Percentiles rank a stretch among this genome's conserved stretches.
Conservation (phyloP, 2,113 vertebrate species). For the Polyodon spathula region DNA sequence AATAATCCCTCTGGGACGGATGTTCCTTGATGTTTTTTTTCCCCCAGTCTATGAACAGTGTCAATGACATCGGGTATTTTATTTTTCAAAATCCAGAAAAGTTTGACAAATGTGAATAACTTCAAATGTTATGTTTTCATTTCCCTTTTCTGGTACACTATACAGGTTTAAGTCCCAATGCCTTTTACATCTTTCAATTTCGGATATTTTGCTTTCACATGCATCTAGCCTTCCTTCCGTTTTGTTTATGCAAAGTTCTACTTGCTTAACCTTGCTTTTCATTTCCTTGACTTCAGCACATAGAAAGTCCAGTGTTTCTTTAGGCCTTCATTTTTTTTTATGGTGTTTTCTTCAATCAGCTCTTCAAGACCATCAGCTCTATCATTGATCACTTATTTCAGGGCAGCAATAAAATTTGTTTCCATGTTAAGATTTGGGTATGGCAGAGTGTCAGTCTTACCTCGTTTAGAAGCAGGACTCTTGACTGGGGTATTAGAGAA, state of each 20-base stretch:
- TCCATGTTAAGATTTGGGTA: no score
- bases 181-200: slow-evolving; percentile 6
- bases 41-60: not conserved
- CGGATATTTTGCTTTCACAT: not conserved
- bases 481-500: no score
- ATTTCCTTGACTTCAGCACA: not conserved
- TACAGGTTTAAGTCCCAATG: slow-evolving; percentile 5
- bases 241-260: not conserved
- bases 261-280: not conserved
- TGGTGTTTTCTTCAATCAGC: not conserved
- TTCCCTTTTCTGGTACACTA: not conserved
- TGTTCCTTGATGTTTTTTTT: not conserved
- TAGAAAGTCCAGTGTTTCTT: not conserved
- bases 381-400: not conserved
- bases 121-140: not conserved
- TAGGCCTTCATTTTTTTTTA: not conserved
- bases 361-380: not conserved
- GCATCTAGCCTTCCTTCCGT: not conserved
- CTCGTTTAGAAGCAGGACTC: no score
- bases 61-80: slow-evolving; percentile 1
- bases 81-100: not conserved
- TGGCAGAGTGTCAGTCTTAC: no score
- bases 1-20: not conserved
- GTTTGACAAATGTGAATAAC: not conserved
- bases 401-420: not conserved